Conservation (phyloP, 2,888 invertebrate genomes). For the Macropis europaea region DNA sequence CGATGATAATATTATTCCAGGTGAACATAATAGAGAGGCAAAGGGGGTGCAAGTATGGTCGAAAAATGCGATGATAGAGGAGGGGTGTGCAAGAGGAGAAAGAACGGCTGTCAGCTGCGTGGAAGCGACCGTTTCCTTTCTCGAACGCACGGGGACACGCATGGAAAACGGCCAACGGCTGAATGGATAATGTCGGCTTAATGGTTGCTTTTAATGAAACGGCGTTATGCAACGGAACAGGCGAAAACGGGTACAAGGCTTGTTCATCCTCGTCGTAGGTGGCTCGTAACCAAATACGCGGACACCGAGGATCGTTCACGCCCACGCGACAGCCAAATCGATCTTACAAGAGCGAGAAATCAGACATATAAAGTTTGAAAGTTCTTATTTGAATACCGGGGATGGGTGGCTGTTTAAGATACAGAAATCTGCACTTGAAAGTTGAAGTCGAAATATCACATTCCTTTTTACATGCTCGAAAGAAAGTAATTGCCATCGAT, state of each 20-base stretch:
- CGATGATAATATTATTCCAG: conserved; percentile 1
- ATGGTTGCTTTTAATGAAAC: conserved; percentile 64
- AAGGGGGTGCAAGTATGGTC: neutral
- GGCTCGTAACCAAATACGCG: conserved; percentile 55
- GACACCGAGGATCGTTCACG: conserved; percentile 37
- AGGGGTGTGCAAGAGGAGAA: neutral
- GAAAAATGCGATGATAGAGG: conserved; percentile 11
- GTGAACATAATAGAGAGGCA: neutral
- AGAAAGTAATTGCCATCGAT: too few species aligned
- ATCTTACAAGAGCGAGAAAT: neutral
- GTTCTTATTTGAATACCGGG: too few species aligned
- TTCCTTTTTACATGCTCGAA: too few species aligned
- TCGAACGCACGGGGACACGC: conserved; percentile 25
- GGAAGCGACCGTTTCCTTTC: conserved; percentile 42
- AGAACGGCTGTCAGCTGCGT: conserved; percentile 28
- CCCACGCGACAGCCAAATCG: neutral
- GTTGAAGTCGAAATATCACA: too few species aligned
- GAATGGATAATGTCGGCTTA: conserved; percentile 57
- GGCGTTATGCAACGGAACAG: conserved; percentile 68
- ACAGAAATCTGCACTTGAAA: too few species aligned
- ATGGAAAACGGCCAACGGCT: conserved; percentile 29
- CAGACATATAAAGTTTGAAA: too few species aligned
- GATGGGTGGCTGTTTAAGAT: too few species aligned
- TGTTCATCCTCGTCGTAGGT: conserved; percentile 47
- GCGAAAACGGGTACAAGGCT: conserved; percentile 73